phyloP scores from a whole-genome alignment of 2,888 invertebrate species.

The Anarsia innoxiella region DNA sequence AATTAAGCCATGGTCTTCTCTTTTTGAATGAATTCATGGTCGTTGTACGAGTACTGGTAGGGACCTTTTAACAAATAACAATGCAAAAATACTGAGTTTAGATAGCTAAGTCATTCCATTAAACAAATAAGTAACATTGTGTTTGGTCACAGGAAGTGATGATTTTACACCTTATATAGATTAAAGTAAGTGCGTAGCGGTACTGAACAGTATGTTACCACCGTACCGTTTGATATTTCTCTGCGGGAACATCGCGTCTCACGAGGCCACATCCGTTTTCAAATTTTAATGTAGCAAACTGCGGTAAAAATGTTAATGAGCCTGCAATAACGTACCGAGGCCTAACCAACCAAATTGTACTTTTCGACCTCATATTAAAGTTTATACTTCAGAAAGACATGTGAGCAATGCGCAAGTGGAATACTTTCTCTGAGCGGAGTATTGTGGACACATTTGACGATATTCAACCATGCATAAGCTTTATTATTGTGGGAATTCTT shows the following conservation, averaged over 20 bases:
- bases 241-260: constrained; percentile 12
- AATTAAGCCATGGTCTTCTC: constrained; percentile 3
- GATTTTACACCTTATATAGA: constrained; percentile 11
- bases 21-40: not conserved
- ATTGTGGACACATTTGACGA: constrained; percentile 4
- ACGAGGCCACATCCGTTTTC: constrained; percentile 33
- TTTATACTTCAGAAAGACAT: constrained; percentile 9
- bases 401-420: not conserved
- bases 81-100: too few relatives aligned
- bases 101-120: too few relatives aligned
- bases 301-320: constrained; percentile 37
- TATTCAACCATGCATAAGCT: constrained; percentile 3
- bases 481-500: constrained; percentile 5
- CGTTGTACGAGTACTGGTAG: too few relatives aligned
- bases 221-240: constrained; percentile 28
- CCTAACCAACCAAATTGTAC: constrained; percentile 32
- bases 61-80: too few relatives aligned
- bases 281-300: constrained; percentile 22
- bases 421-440: constrained; percentile 8
- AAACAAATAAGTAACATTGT: too few relatives aligned
- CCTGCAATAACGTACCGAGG: constrained; percentile 30
- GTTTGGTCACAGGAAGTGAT: constrained; percentile 4
- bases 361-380: constrained; percentile 21
- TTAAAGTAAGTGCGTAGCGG: constrained; percentile 12
- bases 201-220: constrained; percentile 16